Conservation (phyloP, 1,140 invertebrate genomes). For the Doryteuthis pealeii region DNA sequence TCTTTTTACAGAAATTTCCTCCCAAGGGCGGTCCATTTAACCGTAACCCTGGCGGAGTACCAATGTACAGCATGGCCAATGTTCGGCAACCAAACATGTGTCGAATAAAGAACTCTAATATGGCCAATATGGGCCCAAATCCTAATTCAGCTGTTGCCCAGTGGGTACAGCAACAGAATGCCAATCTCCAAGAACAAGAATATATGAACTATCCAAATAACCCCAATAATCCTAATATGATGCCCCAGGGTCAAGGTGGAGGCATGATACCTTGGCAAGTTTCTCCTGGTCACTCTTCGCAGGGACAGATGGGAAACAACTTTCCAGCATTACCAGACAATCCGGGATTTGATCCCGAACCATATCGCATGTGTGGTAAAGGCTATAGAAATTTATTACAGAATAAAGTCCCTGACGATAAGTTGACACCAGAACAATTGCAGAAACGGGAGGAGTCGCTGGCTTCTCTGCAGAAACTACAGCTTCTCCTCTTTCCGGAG, state of each 20-base stretch:
- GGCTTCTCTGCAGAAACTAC: slow-evolving; percentile 88
- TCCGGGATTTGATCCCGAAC: slow-evolving; percentile 40
- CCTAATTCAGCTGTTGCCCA: slow-evolving; percentile 45
- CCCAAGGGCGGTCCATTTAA: slow-evolving; percentile 24
- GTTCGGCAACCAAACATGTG: slow-evolving; percentile 22
- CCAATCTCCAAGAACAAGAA: slow-evolving; percentile 49
- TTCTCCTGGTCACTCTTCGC: slow-evolving; percentile 5
- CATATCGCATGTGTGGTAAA: slow-evolving; percentile 28
- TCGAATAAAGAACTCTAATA: slow-evolving; percentile 20
- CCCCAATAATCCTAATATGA: slow-evolving; percentile 25
- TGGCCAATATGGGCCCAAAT: slow-evolving; percentile 23
- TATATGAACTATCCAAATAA: slow-evolving; percentile 33
- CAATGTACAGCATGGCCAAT: slow-evolving; percentile 26
- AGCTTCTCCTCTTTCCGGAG: slow-evolving; percentile 87
- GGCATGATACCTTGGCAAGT: slow-evolving; percentile 7
- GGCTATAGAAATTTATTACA: slow-evolving; percentile 46
- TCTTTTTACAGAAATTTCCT: slow-evolving; percentile 32
- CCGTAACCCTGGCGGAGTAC: slow-evolving; percentile 23
- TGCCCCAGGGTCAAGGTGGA: slow-evolving; percentile 21
- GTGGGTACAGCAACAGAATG: slow-evolving; percentile 57
- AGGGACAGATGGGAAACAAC: slow-evolving; percentile 31
- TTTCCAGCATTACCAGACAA: slow-evolving; percentile 43
- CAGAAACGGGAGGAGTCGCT: slow-evolving; percentile 90
- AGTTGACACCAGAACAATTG: slow-evolving; percentile 92
- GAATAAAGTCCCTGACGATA: slow-evolving; percentile 78